These are phyloP conservation scores for Thumatha senex DNA, from an alignment of 2,888 invertebrate genomes.

Conservation along the genomic window DNA sequence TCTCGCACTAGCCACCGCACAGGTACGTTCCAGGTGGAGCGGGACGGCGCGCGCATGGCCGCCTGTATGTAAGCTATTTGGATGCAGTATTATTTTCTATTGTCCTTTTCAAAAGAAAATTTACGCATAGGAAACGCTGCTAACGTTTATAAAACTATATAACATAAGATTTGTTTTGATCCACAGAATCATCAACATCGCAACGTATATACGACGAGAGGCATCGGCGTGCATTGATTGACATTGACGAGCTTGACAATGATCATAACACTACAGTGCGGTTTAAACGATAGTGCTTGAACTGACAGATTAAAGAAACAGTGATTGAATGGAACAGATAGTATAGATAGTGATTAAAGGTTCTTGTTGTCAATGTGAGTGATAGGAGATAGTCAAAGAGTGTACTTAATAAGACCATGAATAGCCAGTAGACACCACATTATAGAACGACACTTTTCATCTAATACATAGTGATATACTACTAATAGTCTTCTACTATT, in stretches of 20 bases:
- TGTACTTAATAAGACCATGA: too few species aligned
- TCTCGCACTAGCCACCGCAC: slow-evolving; percentile 11
- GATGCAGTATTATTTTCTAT: too few species aligned
- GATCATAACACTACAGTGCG: slow-evolving; percentile 5
- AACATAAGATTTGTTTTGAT: not conserved
- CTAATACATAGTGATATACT: too few species aligned
- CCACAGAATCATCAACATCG: slow-evolving; percentile 17
- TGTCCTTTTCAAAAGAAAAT: too few species aligned
- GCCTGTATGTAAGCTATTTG: too few species aligned
- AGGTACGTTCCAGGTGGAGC: not conserved
- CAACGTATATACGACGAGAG: slow-evolving; percentile 1
- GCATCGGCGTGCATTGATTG: slow-evolving; percentile 2
- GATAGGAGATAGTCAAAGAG: slow-evolving; percentile 5
- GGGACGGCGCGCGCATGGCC: too few species aligned
- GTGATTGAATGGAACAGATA: slow-evolving; percentile 5
- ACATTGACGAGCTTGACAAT: slow-evolving; percentile 6
- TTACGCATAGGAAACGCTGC: too few species aligned
- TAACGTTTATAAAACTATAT: too few species aligned
- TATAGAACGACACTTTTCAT: too few species aligned
- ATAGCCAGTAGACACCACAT: too few species aligned
- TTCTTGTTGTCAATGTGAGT: slow-evolving; percentile 32
- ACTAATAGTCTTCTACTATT: too few species aligned
- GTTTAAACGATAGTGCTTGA: slow-evolving; percentile 4
- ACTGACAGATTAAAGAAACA: not conserved
- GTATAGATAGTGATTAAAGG: slow-evolving; percentile 17